Percentiles rank a stretch among this genome's conserved stretches.
These are phyloP conservation scores for Melopsittacus undulatus DNA, from an alignment of 2,797 vertebrate genomes.

Conservation along the genomic window DNA sequence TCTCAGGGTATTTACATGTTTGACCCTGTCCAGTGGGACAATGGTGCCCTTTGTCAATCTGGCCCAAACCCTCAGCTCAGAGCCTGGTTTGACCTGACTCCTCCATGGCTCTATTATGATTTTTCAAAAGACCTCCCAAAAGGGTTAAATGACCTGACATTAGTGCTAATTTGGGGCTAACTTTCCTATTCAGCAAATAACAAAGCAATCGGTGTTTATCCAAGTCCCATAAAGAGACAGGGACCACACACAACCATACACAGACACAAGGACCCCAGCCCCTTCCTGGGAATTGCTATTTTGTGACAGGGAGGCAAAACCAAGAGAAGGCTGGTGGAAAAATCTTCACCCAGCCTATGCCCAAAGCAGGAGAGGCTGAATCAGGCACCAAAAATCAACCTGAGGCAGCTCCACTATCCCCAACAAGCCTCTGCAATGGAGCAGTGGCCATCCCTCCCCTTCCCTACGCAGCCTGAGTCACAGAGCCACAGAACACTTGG, in stretches of 20 bases:
- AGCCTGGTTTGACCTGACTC: conserved; percentile 7
- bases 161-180: conserved; percentile 77
- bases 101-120: conserved; percentile 59
- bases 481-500: background rate
- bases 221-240: conserved; percentile 50
- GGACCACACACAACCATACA: conserved; percentile 70
- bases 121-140: conserved; percentile 69
- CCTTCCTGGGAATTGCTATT: background rate
- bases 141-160: conserved; percentile 70
- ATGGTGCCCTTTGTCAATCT: background rate
- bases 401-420: background rate
- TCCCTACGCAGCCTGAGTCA: background rate
- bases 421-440: background rate
- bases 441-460: background rate
- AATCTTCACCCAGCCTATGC: background rate
- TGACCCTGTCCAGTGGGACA: background rate
- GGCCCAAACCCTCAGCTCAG: background rate
- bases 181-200: conserved; percentile 73
- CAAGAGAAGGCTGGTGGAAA: background rate
- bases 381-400: fast-evolving
- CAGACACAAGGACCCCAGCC: background rate
- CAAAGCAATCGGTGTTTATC: conserved; percentile 74
- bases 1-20: background rate
- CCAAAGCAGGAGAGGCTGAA: background rate
- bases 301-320: background rate